Base-by-base conservation (phyloP, 1,140 invertebrate genomes). In the Zophobas atratus region DNA sequence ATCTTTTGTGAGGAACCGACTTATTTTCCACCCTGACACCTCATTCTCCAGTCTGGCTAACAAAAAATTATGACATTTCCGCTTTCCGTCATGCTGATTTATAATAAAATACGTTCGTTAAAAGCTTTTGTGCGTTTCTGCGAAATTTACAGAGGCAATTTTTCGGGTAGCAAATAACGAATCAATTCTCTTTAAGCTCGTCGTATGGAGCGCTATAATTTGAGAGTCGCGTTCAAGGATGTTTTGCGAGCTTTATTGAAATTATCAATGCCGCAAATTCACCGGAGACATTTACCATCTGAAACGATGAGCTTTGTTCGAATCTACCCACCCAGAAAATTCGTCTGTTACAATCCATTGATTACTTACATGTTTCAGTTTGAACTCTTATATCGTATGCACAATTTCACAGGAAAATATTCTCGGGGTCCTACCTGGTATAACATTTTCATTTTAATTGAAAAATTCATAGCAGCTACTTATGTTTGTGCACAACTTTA, bases 281-380 rank as follows among this genome's bases (percentile, higher is more conserved):
- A 67, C 60, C 38, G 20, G 60, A 67, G 60, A 36, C 38, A 39
- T 67, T 67, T 67, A 67, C 41, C 60, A 67, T 60, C 38, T 67
- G 60, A 67, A 67, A 67, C 60, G 39, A 46, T 67, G 60, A 67
- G 60, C 60, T 67, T 67, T 67, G 60, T 67, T 67, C 60, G 60
- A 67, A 39, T 67, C 39, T 67, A 43, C 38, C 33, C 60, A 33
- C 43, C 36, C 33, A 67, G 60, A 67, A 67, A 67, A 33, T 41
- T 43, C 60, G 6, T 67, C 60, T 43, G 60, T 67, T 43, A 67
- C 60, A 67, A 67, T 67, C 60, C 60, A 67, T 67, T 67, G 60
- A 67, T 67, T 67, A 67, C 60, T 67, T 32, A 36, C 20, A 67
- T n/a, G 39, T 39, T 41, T 20, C 41, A 67, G 38, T 67, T 67